Evolutionary conservation across 2,888 invertebrate species (phyloP).

Genomic region (Timema cristinae): DNA sequence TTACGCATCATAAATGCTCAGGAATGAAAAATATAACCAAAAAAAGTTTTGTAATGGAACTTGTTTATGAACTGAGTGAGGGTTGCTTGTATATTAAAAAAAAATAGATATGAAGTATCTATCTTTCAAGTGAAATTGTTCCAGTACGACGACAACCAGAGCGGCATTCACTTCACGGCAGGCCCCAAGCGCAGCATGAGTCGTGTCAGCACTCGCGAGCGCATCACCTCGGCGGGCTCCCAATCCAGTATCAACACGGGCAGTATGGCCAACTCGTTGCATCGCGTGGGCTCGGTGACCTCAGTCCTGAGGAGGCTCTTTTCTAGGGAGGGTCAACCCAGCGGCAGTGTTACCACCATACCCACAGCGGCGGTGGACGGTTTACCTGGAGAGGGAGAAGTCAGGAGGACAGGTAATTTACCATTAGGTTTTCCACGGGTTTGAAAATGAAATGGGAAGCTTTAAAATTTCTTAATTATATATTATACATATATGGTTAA

Average conservation of each 20-base stretch:
- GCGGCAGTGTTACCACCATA: constrained; percentile 44
- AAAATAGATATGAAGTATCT: not conserved
- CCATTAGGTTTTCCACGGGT: no score
- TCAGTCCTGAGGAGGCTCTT: constrained; percentile 72
- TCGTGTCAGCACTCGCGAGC: constrained; percentile 34
- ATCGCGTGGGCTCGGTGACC: constrained; percentile 72
- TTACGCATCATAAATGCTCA: no score
- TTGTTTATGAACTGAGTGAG: no score
- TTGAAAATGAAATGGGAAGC: no score
- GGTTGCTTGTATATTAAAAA: no score
- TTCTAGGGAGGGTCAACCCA: constrained; percentile 61
- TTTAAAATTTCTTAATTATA: no score
- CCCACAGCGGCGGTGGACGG: constrained; percentile 39
- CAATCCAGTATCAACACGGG: constrained; percentile 42
- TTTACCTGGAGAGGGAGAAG: not conserved
- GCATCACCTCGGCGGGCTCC: constrained; percentile 43
- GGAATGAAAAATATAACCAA: no score
- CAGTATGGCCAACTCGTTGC: constrained; percentile 53
- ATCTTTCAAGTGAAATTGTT: not conserved
- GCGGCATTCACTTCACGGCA: constrained; percentile 70
- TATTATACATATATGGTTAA: no score
- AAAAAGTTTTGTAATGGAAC: no score
- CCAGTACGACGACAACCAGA: constrained; percentile 58
- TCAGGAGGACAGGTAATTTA: not conserved
- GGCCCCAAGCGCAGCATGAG: constrained; percentile 45